Percentiles rank a stretch among this genome's conserved stretches.
phyloP scores from a whole-genome alignment of 2,888 invertebrate species.

The Rhingia campestris region DNA sequence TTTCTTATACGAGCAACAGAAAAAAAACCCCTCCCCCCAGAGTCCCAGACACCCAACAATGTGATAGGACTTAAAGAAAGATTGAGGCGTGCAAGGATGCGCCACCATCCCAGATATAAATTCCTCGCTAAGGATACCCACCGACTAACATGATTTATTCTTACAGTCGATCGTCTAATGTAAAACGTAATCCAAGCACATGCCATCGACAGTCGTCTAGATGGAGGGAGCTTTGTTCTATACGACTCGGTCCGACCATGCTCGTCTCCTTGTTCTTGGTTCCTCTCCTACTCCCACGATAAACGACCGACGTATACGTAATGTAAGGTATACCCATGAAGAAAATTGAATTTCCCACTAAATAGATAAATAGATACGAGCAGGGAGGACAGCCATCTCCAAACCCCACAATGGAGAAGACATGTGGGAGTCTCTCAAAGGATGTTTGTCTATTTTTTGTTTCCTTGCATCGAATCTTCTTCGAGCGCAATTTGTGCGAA shows the following conservation, averaged over 20 bases:
- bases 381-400: slow-evolving; percentile 22
- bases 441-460: slow-evolving; percentile 42
- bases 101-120: neutral
- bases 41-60: slow-evolving; percentile 5
- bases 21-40: neutral
- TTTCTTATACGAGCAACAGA: slow-evolving; percentile 31
- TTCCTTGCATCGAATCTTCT: slow-evolving; percentile 42
- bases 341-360: slow-evolving; percentile 70
- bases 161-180: slow-evolving; percentile 64
- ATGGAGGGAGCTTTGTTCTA: slow-evolving; percentile 12
- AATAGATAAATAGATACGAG: slow-evolving; percentile 63
- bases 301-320: neutral
- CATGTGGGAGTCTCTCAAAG: slow-evolving; percentile 67
- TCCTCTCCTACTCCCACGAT: slow-evolving; percentile 4
- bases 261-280: neutral
- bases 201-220: slow-evolving; percentile 63
- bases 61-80: slow-evolving; percentile 43
- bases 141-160: slow-evolving; percentile 67
- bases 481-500: slow-evolving; percentile 63
- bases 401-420: slow-evolving; percentile 34
- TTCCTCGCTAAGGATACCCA: slow-evolving; percentile 40
- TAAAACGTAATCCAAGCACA: slow-evolving; percentile 68
- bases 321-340: slow-evolving; percentile 3
- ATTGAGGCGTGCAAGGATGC: neutral
- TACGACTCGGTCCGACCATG: neutral